phyloP scores from a whole-genome alignment of 2,797 vertebrate species.

The Poeciliopsis paucimaculata region DNA sequence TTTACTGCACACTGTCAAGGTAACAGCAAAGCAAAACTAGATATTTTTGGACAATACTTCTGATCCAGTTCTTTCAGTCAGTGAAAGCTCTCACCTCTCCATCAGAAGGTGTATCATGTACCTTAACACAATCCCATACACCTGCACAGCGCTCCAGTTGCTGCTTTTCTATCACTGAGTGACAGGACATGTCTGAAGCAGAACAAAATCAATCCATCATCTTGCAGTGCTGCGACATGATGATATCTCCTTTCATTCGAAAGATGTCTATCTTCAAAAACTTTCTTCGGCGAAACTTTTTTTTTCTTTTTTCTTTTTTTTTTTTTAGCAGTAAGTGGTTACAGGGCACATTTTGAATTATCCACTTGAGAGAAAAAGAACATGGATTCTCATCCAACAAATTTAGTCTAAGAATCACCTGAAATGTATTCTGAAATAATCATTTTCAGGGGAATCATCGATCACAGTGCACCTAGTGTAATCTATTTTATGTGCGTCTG shows the following conservation, averaged over 20 bases:
- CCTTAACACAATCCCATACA: conserved; percentile 48
- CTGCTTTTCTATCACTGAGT: conserved; percentile 55
- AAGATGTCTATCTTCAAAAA: conserved; percentile 59
- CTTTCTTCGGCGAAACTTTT: conserved; percentile 10
- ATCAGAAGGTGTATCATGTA: conserved; percentile 43
- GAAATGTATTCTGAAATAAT: conserved; percentile 56
- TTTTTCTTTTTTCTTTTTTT: background rate
- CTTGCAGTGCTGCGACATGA: conserved; percentile 50
- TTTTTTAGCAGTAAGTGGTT: conserved; percentile 22
- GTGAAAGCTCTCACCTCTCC: conserved; percentile 33
- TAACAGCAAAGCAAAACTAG: background rate
- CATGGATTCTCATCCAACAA: conserved; percentile 22
- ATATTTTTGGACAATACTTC: background rate
- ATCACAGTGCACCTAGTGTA: conserved; percentile 65
- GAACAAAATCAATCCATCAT: conserved; percentile 70
- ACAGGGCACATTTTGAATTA: conserved; percentile 40
- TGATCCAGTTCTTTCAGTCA: conserved; percentile 9
- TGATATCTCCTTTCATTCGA: conserved; percentile 55
- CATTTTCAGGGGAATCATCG: conserved; percentile 57
- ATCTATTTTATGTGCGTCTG: conserved; percentile 62
- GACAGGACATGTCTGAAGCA: conserved; percentile 62
- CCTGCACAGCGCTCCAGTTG: conserved; percentile 29
- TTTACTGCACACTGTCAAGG: background rate
- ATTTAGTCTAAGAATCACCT: conserved; percentile 39
- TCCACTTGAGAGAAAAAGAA: conserved; percentile 19